These are phyloP conservation scores for Heliconius cydno DNA, from an alignment of 2,888 invertebrate species.

Conservation along the genomic window DNA sequence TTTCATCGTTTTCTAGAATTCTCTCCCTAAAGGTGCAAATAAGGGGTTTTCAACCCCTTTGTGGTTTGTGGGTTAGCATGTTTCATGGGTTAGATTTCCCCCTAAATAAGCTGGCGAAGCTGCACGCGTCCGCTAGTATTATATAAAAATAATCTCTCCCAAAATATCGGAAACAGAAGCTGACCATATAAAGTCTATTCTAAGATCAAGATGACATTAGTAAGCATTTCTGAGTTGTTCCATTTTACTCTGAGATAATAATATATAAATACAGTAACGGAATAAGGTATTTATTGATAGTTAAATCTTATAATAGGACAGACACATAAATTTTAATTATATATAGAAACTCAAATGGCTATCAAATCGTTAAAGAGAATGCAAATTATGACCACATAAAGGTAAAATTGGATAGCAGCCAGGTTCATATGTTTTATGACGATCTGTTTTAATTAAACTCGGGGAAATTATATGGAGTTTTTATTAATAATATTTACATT, in stretches of 20 bases:
- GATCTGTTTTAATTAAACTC: conserved; percentile 28
- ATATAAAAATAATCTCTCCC: neutral
- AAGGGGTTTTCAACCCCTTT: too few species aligned
- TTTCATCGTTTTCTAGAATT: too few species aligned
- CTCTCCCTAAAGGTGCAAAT: too few species aligned
- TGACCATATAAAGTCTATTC: neutral
- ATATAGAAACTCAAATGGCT: conserved; percentile 12
- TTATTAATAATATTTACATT: neutral
- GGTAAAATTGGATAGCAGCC: conserved; percentile 42
- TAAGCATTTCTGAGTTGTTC: neutral
- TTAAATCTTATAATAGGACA: conserved; percentile 8
- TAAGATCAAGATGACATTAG: neutral
- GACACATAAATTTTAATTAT: conserved; percentile 13
- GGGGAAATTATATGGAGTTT: neutral
- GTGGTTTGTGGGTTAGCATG: too few species aligned
- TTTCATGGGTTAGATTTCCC: too few species aligned
- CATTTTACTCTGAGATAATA: neutral
- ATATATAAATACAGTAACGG: neutral
- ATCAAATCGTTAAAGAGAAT: conserved; percentile 37
- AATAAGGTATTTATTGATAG: neutral
- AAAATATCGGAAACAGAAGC: neutral
- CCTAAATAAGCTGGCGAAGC: too few species aligned
- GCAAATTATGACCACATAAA: conserved; percentile 41
- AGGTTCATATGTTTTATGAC: conserved; percentile 30
- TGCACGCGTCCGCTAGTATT: too few species aligned